Evolutionary conservation across 1,140 invertebrate species (phyloP).

Genomic region (Mya arenaria): DNA sequence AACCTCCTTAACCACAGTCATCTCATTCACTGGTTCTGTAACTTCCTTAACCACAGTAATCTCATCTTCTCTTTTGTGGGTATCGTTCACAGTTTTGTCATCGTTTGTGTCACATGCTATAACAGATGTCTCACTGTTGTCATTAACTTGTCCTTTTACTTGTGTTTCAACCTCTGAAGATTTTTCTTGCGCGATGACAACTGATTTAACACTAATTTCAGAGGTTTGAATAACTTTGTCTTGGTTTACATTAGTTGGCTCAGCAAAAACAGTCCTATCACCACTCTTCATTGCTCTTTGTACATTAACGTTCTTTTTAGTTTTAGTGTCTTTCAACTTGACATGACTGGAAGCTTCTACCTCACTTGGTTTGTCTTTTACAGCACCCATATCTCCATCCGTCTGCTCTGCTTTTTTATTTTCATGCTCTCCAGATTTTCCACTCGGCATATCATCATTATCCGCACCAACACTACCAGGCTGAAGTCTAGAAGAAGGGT

Average conservation of each 20-base stretch:
- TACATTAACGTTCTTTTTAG: not conserved
- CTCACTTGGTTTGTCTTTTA: not conserved
- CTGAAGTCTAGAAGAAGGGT: not conserved
- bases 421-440: too few relatives aligned
- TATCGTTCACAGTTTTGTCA: not conserved
- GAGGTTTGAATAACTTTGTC: too few relatives aligned
- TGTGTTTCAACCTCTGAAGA: too few relatives aligned
- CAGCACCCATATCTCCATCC: too few relatives aligned
- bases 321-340: too few relatives aligned
- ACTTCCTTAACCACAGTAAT: not conserved
- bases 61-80: not conserved
- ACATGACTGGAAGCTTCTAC: not conserved
- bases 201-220: too few relatives aligned
- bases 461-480: not conserved
- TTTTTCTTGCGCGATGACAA: too few relatives aligned
- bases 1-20: not conserved
- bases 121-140: not conserved
- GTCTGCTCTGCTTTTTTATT: too few relatives aligned
- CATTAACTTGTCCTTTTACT: not conserved
- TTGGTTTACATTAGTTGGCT: too few relatives aligned
- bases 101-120: not conserved
- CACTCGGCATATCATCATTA: not conserved
- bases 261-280: not conserved
- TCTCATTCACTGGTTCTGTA: not conserved
- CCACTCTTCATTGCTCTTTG: not conserved